Evolutionary conservation across 1,140 invertebrate species (phyloP).

Genomic region (Kradibia gibbosae): DNA sequence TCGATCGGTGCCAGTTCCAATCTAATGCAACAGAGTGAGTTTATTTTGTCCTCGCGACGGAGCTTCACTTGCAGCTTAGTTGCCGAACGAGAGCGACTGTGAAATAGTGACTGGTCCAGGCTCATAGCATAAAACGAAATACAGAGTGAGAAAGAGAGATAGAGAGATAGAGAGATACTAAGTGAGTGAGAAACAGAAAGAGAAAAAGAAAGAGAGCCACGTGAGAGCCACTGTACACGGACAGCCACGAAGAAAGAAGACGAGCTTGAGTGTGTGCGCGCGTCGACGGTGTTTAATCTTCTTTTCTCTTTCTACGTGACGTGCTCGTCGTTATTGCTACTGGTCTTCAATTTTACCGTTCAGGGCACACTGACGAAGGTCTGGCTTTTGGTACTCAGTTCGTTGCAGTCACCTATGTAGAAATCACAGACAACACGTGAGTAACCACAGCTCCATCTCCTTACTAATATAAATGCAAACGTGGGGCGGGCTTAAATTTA

Average conservation of each 20-base stretch:
- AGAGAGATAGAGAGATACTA: background rate
- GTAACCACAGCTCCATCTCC: background rate
- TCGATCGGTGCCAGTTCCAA: background rate
- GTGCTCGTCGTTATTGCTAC: too few species aligned
- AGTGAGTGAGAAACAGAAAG: background rate
- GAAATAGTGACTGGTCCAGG: too few species aligned
- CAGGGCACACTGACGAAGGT: background rate
- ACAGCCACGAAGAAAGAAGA: background rate
- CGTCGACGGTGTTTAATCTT: background rate
- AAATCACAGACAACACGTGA: constrained; percentile 13
- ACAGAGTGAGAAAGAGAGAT: background rate
- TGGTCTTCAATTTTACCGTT: background rate
- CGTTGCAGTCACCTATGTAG: background rate
- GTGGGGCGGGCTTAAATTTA: constrained; percentile 1
- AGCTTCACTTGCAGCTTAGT: constrained; percentile 36
- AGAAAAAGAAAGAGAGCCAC: background rate
- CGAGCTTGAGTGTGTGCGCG: background rate
- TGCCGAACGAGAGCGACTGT: background rate
- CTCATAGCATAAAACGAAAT: too few species aligned
- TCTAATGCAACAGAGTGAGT: background rate
- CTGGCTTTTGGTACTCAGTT: background rate
- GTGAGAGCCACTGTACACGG: constrained; percentile 33
- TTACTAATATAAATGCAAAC: background rate
- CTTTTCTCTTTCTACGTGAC: too few species aligned
- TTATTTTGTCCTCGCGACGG: background rate